Conservation (phyloP, 2,888 invertebrate species). For the Parasteatoda lunata region DNA sequence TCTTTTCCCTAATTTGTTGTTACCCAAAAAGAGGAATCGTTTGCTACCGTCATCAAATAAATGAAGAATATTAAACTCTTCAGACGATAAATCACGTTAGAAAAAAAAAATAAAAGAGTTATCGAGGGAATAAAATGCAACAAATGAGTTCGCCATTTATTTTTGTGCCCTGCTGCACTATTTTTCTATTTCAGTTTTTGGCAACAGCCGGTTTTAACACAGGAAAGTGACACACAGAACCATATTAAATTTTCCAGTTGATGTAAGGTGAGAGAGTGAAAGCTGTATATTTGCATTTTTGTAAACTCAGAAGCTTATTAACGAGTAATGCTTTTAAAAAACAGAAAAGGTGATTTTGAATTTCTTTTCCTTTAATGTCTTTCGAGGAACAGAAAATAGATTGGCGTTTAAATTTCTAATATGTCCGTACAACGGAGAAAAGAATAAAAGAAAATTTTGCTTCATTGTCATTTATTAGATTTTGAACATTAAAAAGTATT, state of each 20-base stretch:
- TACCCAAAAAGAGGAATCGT: constrained; percentile 16
- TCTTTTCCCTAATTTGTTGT: constrained; percentile 32
- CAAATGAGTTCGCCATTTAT: constrained; percentile 29
- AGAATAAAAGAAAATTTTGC: no score
- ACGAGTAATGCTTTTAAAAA: background rate
- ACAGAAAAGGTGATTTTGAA: background rate
- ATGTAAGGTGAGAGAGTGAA: background rate
- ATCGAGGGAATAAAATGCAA: constrained; percentile 52
- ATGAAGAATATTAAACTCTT: constrained; percentile 55
- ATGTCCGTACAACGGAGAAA: no score
- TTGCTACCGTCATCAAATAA: constrained; percentile 51
- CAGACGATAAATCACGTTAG: constrained; percentile 51
- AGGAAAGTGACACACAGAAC: background rate
- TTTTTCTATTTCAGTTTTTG: constrained; percentile 20
- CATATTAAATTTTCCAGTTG: background rate
- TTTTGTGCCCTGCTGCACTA: background rate
- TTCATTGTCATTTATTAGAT: no score
- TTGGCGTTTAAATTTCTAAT: no score
- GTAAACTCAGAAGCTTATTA: background rate
- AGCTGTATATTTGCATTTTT: background rate
- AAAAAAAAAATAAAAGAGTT: constrained; percentile 31
- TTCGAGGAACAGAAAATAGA: no score
- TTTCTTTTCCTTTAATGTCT: no score
- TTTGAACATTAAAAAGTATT: no score
- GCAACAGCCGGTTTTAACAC: constrained; percentile 33